Evolutionary conservation across 2,888 invertebrate genomes (phyloP).

Genomic region (Drosophila macrospina): DNA sequence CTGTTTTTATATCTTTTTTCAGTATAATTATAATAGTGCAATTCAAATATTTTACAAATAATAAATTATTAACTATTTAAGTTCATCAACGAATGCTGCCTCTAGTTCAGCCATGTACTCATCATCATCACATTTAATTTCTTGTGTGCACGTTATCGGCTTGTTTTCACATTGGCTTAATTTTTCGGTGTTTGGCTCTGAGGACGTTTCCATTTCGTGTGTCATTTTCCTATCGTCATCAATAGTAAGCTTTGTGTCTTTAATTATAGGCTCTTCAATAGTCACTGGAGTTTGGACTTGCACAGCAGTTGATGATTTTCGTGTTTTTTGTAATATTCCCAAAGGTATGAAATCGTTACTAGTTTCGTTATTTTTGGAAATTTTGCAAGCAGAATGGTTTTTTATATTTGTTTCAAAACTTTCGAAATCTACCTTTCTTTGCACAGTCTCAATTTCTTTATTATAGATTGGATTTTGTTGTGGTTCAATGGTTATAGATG

Average conservation of each 20-base stretch:
- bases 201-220: neutral
- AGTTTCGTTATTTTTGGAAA: neutral
- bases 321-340: neutral
- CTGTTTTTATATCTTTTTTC: no score
- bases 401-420: neutral
- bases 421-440: neutral
- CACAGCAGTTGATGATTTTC: neutral
- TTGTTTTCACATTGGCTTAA: neutral
- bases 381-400: neutral
- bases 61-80: constrained; percentile 25
- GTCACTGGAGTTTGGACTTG: neutral
- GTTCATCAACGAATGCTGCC: constrained; percentile 50
- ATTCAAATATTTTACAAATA: no score
- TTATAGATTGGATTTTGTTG: neutral
- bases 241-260: no score
- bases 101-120: constrained; percentile 41
- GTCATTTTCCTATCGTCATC: neutral
- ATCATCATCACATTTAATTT: constrained; percentile 16
- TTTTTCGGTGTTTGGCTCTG: neutral
- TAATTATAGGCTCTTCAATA: neutral
- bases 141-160: neutral
- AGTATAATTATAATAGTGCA: no score
- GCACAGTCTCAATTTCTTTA: neutral
- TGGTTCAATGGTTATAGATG: neutral
- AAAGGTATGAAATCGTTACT: neutral